phyloP scores from a whole-genome alignment of 2,113 vertebrate species.

The Stegostoma tigrinum region DNA sequence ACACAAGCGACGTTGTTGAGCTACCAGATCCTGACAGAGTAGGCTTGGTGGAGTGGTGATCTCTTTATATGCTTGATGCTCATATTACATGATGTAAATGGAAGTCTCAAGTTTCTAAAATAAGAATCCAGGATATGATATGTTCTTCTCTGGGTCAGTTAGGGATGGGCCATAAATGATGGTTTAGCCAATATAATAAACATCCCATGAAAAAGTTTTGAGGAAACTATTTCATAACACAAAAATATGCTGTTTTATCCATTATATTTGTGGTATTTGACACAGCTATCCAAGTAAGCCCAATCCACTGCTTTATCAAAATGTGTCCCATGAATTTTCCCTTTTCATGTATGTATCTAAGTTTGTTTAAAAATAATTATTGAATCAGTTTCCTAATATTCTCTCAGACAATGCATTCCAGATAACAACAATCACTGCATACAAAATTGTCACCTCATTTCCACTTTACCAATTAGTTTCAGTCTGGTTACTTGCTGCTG shows the following conservation, averaged over 20 bases:
- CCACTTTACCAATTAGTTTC: too few species aligned
- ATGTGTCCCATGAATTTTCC: not conserved
- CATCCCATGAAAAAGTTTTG: too few species aligned
- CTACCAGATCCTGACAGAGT: not conserved
- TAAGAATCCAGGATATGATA: too few species aligned
- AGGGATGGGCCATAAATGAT: too few species aligned
- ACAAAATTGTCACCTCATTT: too few species aligned
- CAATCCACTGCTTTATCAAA: not conserved
- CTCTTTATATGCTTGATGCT: not conserved
- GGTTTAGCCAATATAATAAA: too few species aligned
- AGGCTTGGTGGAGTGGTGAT: not conserved
- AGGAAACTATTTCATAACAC: not conserved
- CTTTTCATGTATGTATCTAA: not conserved
- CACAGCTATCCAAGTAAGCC: not conserved
- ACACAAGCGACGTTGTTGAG: not conserved
- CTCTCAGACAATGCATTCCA: too few species aligned
- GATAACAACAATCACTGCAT: too few species aligned
- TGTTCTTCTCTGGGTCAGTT: too few species aligned
- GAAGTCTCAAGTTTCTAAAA: not conserved
- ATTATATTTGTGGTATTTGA: not conserved
- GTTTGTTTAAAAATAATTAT: not conserved
- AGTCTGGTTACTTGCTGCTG: too few species aligned
- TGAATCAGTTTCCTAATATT: not conserved
- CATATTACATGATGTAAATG: not conserved
- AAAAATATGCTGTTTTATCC: not conserved